Conservation (phyloP, 2,113 vertebrate genomes). For the Entelurus aequoreus region DNA sequence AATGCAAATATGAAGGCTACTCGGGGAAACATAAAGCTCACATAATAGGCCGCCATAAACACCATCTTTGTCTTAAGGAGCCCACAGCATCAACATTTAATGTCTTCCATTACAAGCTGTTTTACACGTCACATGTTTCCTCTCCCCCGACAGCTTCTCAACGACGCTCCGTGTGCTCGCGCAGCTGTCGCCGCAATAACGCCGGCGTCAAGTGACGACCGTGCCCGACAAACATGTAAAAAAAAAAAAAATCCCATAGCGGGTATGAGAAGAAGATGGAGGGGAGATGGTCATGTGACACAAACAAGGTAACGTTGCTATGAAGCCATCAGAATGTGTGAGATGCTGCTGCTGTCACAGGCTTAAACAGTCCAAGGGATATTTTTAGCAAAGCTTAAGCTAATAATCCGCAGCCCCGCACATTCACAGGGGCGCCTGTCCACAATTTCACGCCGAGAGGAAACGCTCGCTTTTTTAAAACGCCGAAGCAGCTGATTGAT, state of each 20-base stretch:
- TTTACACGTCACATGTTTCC: conserved; percentile 40
- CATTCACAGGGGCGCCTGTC: conserved; percentile 22
- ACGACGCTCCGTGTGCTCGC: conserved; percentile 49
- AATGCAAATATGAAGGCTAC: conserved; percentile 45
- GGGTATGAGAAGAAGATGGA: neutral
- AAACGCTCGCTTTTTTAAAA: conserved; percentile 1
- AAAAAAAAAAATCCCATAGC: neutral
- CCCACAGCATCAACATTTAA: conserved; percentile 39
- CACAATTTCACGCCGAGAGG: conserved; percentile 47
- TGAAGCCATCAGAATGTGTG: conserved; percentile 65
- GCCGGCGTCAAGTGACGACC: conserved; percentile 60
- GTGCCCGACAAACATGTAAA: conserved; percentile 15
- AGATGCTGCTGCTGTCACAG: conserved; percentile 65
- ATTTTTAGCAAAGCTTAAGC: conserved; percentile 72
- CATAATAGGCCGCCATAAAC: conserved; percentile 41
- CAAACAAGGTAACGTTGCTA: conserved; percentile 56
- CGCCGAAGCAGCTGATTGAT: neutral
- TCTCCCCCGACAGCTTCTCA: conserved; percentile 28
- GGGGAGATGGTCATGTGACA: too few species aligned
- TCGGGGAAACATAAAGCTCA: conserved; percentile 30
- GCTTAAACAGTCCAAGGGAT: conserved; percentile 70
- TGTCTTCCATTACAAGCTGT: conserved; percentile 30
- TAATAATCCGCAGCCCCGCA: conserved; percentile 67
- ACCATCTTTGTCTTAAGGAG: conserved; percentile 30
- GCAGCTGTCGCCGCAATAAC: conserved; percentile 65